Evolutionary conservation across 35 echinoderm and acorn worm species (phyloP).

Genomic region (Patiria miniata): DNA sequence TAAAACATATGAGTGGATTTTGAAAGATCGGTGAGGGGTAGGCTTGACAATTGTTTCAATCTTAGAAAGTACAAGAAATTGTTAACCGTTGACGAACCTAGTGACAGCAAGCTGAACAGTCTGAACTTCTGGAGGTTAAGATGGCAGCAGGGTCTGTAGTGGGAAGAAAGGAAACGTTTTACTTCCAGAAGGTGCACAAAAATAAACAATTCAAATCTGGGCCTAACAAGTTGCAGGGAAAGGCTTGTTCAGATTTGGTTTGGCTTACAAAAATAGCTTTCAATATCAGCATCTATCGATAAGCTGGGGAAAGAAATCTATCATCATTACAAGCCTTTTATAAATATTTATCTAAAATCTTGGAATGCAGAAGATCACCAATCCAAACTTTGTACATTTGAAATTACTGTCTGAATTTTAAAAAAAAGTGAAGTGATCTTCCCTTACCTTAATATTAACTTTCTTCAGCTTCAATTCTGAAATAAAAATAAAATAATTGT

Average conservation of each 20-base stretch:
- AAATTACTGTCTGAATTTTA: neutral
- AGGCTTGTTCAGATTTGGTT: constrained; percentile 31
- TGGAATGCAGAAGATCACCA: neutral
- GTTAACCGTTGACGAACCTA: too few relatives aligned
- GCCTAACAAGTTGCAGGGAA: neutral
- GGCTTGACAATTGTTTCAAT: too few relatives aligned
- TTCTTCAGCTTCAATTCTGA: neutral
- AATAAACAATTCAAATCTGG: neutral
- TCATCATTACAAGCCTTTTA: constrained; percentile 16
- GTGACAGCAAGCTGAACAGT: too few relatives aligned
- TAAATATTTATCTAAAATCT: neutral
- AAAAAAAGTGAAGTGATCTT: neutral
- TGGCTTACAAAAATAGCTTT: constrained; percentile 4
- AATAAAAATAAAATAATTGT: neutral
- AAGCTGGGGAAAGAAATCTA: constrained; percentile 29
- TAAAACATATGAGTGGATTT: neutral
- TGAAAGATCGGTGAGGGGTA: too few relatives aligned
- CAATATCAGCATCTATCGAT: constrained; percentile 33
- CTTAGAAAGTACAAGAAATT: too few relatives aligned
- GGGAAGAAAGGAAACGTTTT: neutral
- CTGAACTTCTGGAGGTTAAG: too few relatives aligned
- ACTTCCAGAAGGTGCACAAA: neutral
- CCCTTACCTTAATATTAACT: neutral
- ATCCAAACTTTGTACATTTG: too few relatives aligned
- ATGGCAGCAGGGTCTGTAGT: too few relatives aligned